Evolutionary conservation across 2,888 invertebrate genomes (phyloP).

Genomic region (Oeneis ivallda): DNA sequence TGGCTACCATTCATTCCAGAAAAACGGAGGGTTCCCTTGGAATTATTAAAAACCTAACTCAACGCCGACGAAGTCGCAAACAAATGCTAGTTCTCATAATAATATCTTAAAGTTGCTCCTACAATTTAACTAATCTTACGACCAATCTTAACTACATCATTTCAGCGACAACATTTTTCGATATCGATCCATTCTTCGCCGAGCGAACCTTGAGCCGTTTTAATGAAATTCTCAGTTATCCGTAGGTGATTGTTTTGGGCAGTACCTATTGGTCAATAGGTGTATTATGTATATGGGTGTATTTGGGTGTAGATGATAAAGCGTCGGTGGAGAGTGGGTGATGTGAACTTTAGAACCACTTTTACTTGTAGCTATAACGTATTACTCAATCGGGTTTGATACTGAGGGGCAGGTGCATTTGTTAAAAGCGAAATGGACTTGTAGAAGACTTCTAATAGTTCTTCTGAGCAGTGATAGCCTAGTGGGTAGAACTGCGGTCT

Average conservation of each 20-base stretch:
- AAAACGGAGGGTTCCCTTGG: too few species aligned
- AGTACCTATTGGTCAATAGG: constrained; percentile 69
- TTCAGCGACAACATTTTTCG: constrained; percentile 5
- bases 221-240: constrained; percentile 28
- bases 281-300: constrained; percentile 49
- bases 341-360: constrained; percentile 45
- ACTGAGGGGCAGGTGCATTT: constrained; percentile 4
- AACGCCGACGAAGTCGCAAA: too few species aligned
- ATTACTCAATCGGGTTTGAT: constrained; percentile 17
- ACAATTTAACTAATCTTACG: constrained; percentile 2
- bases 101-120: neutral
- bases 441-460: neutral
- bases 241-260: constrained; percentile 70
- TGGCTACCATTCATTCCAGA: too few species aligned
- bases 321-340: constrained; percentile 45
- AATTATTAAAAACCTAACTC: too few species aligned
- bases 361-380: constrained; percentile 41
- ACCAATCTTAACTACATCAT: neutral
- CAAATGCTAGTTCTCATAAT: too few species aligned
- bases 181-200: constrained; percentile 15
- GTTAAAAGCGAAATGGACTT: neutral
- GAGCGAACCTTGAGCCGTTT: constrained; percentile 10
- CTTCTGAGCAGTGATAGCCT: too few species aligned
- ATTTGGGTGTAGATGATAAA: constrained; percentile 35
- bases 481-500: too few species aligned